A percentile compares a stretch with the other conserved stretches of the same genome.
These are phyloP conservation scores for Pyrgus malvae DNA, from an alignment of 2,888 invertebrate species.

Conservation along the genomic window DNA sequence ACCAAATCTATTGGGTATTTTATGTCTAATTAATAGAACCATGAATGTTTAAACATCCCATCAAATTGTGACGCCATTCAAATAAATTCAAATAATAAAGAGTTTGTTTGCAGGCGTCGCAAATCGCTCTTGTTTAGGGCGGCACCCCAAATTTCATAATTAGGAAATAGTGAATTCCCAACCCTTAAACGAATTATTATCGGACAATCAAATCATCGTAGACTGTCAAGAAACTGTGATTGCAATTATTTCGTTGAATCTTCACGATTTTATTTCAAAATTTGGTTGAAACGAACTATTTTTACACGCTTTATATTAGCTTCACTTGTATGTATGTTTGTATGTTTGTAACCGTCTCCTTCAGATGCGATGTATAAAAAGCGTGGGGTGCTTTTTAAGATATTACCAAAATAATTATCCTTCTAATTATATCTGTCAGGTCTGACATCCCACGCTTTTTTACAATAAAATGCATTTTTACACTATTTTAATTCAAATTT, in stretches of 20 bases:
- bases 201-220: conserved; percentile 49
- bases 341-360: no score
- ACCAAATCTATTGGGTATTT: not conserved
- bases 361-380: no score
- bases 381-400: no score
- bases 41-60: conserved; percentile 17
- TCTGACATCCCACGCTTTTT: no score
- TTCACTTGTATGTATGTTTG: no score
- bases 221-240: conserved; percentile 52
- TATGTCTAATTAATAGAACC: conserved; percentile 15
- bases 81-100: no score
- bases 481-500: no score
- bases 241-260: conserved; percentile 48
- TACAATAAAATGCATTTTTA: no score
- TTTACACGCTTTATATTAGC: no score
- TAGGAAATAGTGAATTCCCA: conserved; percentile 78
- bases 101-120: conserved; percentile 20
- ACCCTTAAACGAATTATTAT: conserved; percentile 59
- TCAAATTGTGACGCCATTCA: conserved; percentile 15
- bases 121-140: conserved; percentile 19
- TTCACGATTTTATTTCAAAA: not conserved
- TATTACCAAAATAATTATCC: no score
- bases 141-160: conserved; percentile 60
- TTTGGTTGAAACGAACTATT: no score
- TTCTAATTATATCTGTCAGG: no score